These are phyloP conservation scores for Scalopus aquaticus DNA, from an alignment of 2,113 vertebrate genomes.

Conservation along the genomic window DNA sequence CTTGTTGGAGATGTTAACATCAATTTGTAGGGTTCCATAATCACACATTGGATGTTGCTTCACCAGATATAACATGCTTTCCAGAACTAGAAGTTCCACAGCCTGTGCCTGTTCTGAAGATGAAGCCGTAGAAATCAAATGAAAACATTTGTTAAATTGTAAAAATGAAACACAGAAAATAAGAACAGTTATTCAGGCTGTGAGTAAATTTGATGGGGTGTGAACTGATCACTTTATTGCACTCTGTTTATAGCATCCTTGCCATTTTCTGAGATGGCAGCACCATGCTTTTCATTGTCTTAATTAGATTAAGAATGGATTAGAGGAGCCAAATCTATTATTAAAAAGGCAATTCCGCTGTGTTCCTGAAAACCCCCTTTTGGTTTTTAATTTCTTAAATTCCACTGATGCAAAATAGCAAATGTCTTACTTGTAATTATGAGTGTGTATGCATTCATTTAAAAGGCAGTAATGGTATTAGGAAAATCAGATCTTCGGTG, in stretches of 20 bases:
- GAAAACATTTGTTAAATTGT: constrained; percentile 65
- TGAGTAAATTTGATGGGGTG: constrained; percentile 69
- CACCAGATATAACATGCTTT: background rate
- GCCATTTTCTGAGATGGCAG: constrained; percentile 55
- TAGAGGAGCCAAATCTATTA: constrained; percentile 66
- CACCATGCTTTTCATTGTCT: constrained; percentile 62
- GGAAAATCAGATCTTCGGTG: constrained; percentile 39
- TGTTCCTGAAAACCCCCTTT: constrained; percentile 58
- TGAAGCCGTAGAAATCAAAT: constrained; percentile 41
- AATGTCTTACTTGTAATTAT: constrained; percentile 51
- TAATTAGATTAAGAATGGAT: constrained; percentile 78
- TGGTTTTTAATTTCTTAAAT: constrained; percentile 65
- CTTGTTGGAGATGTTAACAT: constrained; percentile 67
- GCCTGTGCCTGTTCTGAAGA: background rate
- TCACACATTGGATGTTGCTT: constrained; percentile 47
- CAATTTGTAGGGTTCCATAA: constrained; percentile 54
- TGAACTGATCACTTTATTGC: constrained; percentile 58
- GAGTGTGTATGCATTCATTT: constrained; percentile 33
- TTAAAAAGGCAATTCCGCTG: constrained; percentile 67
- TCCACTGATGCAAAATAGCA: constrained; percentile 34
- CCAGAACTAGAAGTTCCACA: constrained; percentile 24
- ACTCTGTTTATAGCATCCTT: constrained; percentile 64
- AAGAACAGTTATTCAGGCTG: constrained; percentile 49
- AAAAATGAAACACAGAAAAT: constrained; percentile 55
- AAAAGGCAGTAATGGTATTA: background rate